Conservation (phyloP, 2,888 invertebrate species). For the Automeris io region DNA sequence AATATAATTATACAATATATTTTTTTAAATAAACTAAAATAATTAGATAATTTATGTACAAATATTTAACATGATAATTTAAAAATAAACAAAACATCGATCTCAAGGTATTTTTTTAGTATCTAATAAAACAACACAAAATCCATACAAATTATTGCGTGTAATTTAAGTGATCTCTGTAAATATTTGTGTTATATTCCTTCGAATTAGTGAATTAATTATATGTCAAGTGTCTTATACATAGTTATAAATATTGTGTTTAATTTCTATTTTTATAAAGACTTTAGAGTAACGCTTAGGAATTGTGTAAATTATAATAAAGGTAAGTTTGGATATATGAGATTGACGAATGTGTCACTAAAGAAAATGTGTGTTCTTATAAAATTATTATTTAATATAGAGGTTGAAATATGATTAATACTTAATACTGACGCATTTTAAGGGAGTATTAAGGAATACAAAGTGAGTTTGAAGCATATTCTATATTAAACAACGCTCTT, state of each 20-base stretch:
- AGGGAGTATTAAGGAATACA: too few species aligned
- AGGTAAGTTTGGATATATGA: conserved; percentile 18
- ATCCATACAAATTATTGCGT: conserved; percentile 10
- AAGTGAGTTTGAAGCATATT: too few species aligned
- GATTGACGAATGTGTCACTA: too few species aligned
- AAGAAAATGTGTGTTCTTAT: too few species aligned
- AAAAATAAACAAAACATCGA: too few species aligned
- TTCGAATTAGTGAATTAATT: conserved; percentile 24
- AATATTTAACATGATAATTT: too few species aligned
- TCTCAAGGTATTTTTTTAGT: too few species aligned
- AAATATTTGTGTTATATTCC: conserved; percentile 30
- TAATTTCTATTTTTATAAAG: conserved; percentile 59
- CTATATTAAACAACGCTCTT: too few species aligned
- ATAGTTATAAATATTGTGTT: conserved; percentile 29
- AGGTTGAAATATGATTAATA: too few species aligned
- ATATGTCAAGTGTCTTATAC: conserved; percentile 52
- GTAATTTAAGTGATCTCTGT: conserved; percentile 28
- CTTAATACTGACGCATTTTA: too few species aligned
- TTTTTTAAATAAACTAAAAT: background rate
- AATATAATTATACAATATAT: background rate
- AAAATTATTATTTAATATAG: too few species aligned
- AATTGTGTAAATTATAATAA: conserved; percentile 20
- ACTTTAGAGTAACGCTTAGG: conserved; percentile 30
- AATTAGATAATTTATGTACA: too few species aligned
- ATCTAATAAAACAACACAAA: background rate